These are phyloP conservation scores for Drosophila niveifrons DNA, from an alignment of 2,888 invertebrate species.

Conservation along the genomic window DNA sequence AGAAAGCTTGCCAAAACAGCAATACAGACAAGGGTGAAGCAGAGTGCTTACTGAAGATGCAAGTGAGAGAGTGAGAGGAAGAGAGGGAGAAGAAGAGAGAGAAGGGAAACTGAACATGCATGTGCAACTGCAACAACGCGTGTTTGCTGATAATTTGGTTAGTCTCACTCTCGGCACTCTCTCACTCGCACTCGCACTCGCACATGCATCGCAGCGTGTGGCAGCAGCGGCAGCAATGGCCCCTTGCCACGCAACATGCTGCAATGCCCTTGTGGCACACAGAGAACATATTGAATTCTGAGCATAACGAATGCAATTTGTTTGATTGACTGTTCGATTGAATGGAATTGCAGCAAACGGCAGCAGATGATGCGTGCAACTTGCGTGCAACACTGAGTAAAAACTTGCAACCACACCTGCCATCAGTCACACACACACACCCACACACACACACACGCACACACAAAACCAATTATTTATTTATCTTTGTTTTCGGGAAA, in stretches of 20 bases:
- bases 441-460: constrained; percentile 4
- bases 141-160: constrained; percentile 73
- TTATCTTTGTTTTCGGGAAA: not conserved
- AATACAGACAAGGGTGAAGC: too few species aligned
- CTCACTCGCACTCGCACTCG: not conserved
- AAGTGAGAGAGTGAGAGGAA: too few species aligned
- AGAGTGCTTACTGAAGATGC: not conserved
- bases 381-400: constrained; percentile 17
- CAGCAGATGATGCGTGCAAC: constrained; percentile 34
- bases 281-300: constrained; percentile 68
- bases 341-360: constrained; percentile 63
- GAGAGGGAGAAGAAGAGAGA: not conserved
- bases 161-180: constrained; percentile 21
- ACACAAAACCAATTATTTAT: not conserved
- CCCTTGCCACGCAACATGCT: constrained; percentile 14
- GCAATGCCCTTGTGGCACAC: constrained; percentile 40
- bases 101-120: constrained; percentile 1
- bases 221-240: not conserved
- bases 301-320: constrained; percentile 80
- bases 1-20: constrained; percentile 3
- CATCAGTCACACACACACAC: constrained; percentile 14
- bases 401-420: constrained; percentile 15
- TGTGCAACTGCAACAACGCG: constrained; percentile 48
- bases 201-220: constrained; percentile 28
- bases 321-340: constrained; percentile 80